These are phyloP conservation scores for Physocephala rufipes DNA, from an alignment of 2,888 invertebrate genomes.

Conservation along the genomic window DNA sequence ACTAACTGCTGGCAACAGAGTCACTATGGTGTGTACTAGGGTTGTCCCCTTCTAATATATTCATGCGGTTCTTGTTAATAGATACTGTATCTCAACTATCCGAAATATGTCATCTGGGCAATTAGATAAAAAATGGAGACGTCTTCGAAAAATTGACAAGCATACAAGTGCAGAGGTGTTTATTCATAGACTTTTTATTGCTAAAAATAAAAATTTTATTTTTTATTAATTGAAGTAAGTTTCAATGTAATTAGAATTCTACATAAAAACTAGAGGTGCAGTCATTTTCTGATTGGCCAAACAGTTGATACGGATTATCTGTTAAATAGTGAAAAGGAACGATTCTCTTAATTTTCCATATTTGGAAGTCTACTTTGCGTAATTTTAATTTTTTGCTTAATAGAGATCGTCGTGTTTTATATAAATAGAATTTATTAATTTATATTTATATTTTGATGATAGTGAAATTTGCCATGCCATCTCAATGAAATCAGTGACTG, in stretches of 20 bases:
- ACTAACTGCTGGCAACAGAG: background rate
- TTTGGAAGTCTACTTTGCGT: conserved; percentile 61
- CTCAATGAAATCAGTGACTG: background rate
- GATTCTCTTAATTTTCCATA: conserved; percentile 54
- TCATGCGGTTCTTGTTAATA: conserved; percentile 16
- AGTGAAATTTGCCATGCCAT: conserved; percentile 15
- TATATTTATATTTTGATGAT: background rate
- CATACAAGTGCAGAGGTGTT: conserved; percentile 34
- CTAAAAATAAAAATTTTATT: conserved; percentile 33
- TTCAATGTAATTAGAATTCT: background rate
- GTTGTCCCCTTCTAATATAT: conserved; percentile 6
- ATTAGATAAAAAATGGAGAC: conserved; percentile 34
- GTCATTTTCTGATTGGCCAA: background rate
- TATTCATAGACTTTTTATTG: conserved; percentile 29
- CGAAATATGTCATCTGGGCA: conserved; percentile 32
- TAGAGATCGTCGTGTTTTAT: conserved; percentile 14
- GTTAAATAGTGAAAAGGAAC: background rate
- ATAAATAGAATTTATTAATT: conserved; percentile 30
- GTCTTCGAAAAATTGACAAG: conserved; percentile 34
- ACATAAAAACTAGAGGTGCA: background rate
- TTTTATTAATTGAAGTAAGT: conserved; percentile 30
- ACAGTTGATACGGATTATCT: conserved; percentile 6
- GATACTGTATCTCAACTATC: conserved; percentile 21
- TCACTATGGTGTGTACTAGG: background rate
- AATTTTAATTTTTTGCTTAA: conserved; percentile 54